Conservation (phyloP, 2,797 vertebrate species). For the Pipistrellus pipistrellus region DNA sequence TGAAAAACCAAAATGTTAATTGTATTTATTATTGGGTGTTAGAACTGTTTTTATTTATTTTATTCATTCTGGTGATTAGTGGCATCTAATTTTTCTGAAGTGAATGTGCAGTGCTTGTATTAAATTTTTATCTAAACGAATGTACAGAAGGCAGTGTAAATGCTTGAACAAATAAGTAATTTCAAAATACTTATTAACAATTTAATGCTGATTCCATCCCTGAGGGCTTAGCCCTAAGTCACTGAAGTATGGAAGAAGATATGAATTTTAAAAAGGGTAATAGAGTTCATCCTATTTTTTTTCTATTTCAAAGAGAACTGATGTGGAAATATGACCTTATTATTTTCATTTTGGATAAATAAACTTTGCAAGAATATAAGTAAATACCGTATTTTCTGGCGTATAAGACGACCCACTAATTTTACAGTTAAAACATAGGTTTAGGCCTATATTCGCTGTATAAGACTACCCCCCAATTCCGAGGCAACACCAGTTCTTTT, state of each 20-base stretch:
- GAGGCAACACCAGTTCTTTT: too few species aligned
- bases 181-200: slow-evolving; percentile 73
- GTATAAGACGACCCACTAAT: too few species aligned
- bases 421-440: too few species aligned
- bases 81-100: slow-evolving; percentile 56
- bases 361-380: slow-evolving; percentile 36
- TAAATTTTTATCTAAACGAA: slow-evolving; percentile 69
- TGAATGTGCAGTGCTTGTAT: slow-evolving; percentile 41
- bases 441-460: too few species aligned
- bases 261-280: slow-evolving; percentile 72
- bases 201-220: slow-evolving; percentile 66
- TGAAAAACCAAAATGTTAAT: slow-evolving; percentile 50
- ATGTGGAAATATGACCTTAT: neutral
- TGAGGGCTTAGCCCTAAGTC: slow-evolving; percentile 54
- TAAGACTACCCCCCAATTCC: too few species aligned
- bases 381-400: neutral
- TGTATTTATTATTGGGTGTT: neutral
- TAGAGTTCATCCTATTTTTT: slow-evolving; percentile 37
- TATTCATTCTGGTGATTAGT: slow-evolving; percentile 39
- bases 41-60: slow-evolving; percentile 49
- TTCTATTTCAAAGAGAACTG: slow-evolving; percentile 63
- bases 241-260: slow-evolving; percentile 69
- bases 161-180: slow-evolving; percentile 69
- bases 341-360: slow-evolving; percentile 67
- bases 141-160: slow-evolving; percentile 55